Percentiles rank a stretch among this genome's conserved stretches.
Evolutionary conservation across 2,113 vertebrate species (phyloP).

Genomic region (Copsychus sechellarum): DNA sequence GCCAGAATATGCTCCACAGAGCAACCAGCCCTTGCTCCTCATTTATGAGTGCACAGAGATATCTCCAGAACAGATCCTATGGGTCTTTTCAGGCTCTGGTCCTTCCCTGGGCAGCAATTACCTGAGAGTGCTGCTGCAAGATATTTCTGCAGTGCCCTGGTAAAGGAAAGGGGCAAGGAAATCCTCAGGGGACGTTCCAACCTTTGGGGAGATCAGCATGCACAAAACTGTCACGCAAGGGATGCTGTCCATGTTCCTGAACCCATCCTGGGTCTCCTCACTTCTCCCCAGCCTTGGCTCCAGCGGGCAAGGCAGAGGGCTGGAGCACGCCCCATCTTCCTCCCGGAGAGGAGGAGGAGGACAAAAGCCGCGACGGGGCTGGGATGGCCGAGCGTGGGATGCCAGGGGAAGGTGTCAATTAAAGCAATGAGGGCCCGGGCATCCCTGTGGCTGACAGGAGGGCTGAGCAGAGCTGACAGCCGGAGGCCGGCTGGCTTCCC

Average conservation of each 20-base stretch:
- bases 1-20: neutral
- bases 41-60: rapidly evolving
- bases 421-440: constrained; percentile 82
- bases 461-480: constrained; percentile 92
- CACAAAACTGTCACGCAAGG: rapidly evolving
- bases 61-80: neutral
- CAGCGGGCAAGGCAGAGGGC: neutral
- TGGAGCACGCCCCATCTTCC: neutral
- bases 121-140: neutral
- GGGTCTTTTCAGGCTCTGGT: neutral
- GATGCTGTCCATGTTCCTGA: rapidly evolving
- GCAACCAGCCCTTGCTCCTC: neutral
- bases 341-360: neutral
- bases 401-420: constrained; percentile 87
- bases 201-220: neutral
- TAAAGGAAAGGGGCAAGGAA: neutral
- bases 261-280: neutral
- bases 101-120: neutral
- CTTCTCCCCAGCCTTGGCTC: neutral
- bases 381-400: constrained; percentile 35
- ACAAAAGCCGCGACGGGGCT: constrained; percentile 27
- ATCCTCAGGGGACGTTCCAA: neutral
- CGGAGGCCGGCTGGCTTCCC: constrained; percentile 79
- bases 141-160: neutral
- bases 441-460: constrained; percentile 80